Base-by-base conservation (phyloP, 2,113 vertebrate genomes). In the Chaetops frenatus region DNA sequence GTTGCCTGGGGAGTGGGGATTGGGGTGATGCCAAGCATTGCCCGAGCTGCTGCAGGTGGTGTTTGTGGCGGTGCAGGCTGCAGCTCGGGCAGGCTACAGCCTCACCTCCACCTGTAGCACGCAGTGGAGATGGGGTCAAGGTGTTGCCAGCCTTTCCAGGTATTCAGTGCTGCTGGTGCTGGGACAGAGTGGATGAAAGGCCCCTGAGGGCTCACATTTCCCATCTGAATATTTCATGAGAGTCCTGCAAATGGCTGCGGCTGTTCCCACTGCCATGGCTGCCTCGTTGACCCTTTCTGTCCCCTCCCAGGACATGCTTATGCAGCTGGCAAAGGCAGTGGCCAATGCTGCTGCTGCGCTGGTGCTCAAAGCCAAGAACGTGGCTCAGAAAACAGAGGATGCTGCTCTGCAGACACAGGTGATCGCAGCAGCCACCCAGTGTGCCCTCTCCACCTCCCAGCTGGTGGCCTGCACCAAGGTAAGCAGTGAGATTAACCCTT, bases 391-490 rank as follows among this genome's bases (percentile, higher is more conserved):
- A 95, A 98, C 98, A 0, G 99, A 99, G 92, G 99, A 99, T 19
- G 96, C 98, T 0, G 97, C 95, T 0, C 98, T 99, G 92, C 99
- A 99, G 97, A 99, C 98, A 11, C 98, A 99, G 23, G 99, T 99
- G 85, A 99, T 99, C 4, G 98, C 99, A 3, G 99, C 99, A 0
- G 99, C 99, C 48, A 99, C 99, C 6, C 99, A 99, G 95, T 99
- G 99, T 0, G 99, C 99, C 44, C 98, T 99, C 70, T 99, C 99
- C 82, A 99, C 99, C 27, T 99, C 99, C 50, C 99, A 99, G 95
- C 98, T 99, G 71, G 99, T 99, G 84, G 99, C 99, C 38, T 99
- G 99, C 95, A 99, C 99, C 69, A 98, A 99, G 98, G 99, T 99
- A 93, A 98, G 95, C 48, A 69, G 35, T 45, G 22, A 15, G 56